These are phyloP conservation scores for Cervus canadensis DNA, from an alignment of 2,113 vertebrate genomes.

Conservation along the genomic window DNA sequence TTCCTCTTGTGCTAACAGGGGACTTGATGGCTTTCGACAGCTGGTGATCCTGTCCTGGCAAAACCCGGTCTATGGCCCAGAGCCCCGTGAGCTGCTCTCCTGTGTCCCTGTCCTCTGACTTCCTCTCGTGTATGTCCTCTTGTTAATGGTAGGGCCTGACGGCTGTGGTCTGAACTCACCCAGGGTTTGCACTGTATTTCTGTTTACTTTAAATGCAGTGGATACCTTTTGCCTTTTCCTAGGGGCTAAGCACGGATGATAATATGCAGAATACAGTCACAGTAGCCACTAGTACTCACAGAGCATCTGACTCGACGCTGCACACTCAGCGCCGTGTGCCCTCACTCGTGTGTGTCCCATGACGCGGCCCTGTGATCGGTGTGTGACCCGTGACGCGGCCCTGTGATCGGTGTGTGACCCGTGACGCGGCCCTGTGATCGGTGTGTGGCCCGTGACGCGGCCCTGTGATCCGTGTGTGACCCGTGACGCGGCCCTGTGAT, in stretches of 20 bases:
- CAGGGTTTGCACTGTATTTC: background rate
- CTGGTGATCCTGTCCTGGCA: background rate
- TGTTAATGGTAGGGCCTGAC: background rate
- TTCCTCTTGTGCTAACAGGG: background rate
- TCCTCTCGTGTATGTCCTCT: background rate
- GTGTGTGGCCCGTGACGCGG: background rate
- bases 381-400: too few relatives aligned
- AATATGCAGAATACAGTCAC: background rate
- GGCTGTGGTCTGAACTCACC: background rate
- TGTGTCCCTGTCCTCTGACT: background rate
- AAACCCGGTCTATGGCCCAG: background rate
- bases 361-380: too few relatives aligned
- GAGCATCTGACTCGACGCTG: background rate
- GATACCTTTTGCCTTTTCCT: background rate
- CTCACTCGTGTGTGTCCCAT: rapidly evolving
- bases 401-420: too few relatives aligned
- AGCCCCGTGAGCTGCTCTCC: background rate
- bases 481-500: too few relatives aligned
- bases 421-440: too few relatives aligned
- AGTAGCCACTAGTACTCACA: background rate
- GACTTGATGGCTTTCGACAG: background rate
- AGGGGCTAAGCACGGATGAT: background rate
- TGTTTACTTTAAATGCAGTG: background rate
- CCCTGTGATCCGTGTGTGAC: background rate
- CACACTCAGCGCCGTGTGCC: background rate